Evolutionary conservation across 2,888 invertebrate species (phyloP).

Genomic region (Lasioglossum villosulum): DNA sequence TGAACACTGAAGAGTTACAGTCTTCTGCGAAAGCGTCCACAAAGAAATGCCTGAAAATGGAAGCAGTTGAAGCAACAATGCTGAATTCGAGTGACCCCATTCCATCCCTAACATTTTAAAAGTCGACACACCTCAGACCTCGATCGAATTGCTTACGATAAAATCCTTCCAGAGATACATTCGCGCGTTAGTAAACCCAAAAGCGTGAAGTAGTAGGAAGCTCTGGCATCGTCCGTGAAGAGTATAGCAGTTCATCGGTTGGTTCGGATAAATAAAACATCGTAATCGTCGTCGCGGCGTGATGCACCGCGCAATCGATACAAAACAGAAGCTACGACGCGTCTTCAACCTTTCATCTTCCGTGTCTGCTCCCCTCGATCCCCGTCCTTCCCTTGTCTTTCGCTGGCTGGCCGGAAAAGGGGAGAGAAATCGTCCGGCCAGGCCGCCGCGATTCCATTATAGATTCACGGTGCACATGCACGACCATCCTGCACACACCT

Average conservation of each 20-base stretch:
- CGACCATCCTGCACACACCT: slow-evolving; percentile 48
- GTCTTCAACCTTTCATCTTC: slow-evolving; percentile 44
- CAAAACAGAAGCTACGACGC: slow-evolving; percentile 38
- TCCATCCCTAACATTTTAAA: background rate
- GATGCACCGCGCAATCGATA: slow-evolving; percentile 67
- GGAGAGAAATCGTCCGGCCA: slow-evolving; percentile 33
- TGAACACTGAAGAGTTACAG: background rate
- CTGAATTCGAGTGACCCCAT: background rate
- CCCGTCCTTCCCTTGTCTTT: slow-evolving; percentile 12
- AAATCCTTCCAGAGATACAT: background rate
- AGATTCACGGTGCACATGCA: slow-evolving; percentile 43
- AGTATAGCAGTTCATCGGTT: slow-evolving; percentile 54
- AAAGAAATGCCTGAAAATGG: background rate
- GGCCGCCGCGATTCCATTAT: slow-evolving; percentile 44
- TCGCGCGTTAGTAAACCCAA: background rate
- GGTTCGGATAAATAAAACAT: slow-evolving; percentile 71
- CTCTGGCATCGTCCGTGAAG: slow-evolving; percentile 1
- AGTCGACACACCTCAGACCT: background rate
- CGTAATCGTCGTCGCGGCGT: slow-evolving; percentile 64
- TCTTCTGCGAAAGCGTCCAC: background rate
- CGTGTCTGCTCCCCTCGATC: background rate
- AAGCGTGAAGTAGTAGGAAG: background rate
- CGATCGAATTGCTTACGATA: background rate
- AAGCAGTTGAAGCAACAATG: background rate
- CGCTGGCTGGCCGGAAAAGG: background rate